Conservation (phyloP, 2,797 vertebrate genomes). For the Tokudaia tokunoshimensis region DNA sequence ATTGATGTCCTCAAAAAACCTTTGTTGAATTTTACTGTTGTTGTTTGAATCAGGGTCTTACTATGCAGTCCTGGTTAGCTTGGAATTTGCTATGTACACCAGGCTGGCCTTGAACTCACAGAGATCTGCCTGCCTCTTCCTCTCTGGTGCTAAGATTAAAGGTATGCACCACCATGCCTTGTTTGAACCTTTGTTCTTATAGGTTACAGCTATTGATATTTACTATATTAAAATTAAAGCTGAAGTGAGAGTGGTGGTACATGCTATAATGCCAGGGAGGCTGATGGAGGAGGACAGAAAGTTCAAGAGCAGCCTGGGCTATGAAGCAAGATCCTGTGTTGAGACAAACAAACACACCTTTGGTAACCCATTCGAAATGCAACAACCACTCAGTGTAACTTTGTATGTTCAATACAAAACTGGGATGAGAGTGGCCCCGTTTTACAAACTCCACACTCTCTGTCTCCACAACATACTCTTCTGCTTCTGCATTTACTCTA, state of each 20-base stretch:
- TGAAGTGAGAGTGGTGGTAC: not conserved
- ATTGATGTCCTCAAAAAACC: not conserved
- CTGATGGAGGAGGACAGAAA: not conserved
- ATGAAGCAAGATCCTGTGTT: not conserved
- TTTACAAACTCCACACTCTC: slow-evolving; percentile 20
- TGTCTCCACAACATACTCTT: not conserved
- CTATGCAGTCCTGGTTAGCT: not conserved
- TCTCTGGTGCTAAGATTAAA: not conserved
- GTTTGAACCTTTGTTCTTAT: not conserved
- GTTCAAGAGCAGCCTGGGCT: not conserved
- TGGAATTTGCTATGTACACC: not conserved
- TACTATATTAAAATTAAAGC: slow-evolving; percentile 43
- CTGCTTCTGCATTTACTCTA: not conserved
- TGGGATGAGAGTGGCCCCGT: not conserved
- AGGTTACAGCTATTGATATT: not conserved
- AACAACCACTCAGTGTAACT: not conserved
- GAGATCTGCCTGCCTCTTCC: not conserved
- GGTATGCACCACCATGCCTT: not conserved
- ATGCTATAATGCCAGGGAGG: not conserved
- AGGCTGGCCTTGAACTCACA: not conserved
- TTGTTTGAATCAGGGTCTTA: not conserved
- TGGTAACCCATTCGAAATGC: slow-evolving; percentile 39
- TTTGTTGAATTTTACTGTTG: not conserved
- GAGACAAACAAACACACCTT: not conserved
- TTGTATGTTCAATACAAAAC: slow-evolving; percentile 39